Conservation (phyloP, 2,113 vertebrate species). For the Varanus salvator region DNA sequence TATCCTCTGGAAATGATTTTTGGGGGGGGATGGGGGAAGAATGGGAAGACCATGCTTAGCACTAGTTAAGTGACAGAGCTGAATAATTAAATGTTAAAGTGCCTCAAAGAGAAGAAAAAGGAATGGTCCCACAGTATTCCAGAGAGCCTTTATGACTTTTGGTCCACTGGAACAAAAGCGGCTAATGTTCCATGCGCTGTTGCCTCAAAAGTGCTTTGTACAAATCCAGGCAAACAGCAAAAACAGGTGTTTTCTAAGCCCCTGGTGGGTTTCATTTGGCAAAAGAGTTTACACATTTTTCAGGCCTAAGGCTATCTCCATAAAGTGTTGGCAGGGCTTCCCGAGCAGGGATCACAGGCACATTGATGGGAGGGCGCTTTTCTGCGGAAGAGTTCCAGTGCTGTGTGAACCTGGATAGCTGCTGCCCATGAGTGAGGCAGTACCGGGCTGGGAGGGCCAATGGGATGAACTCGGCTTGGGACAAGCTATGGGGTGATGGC, state of each 20-base stretch:
- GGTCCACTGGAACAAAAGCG: not conserved
- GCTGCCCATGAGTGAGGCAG: too few relatives aligned
- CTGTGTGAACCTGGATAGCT: too few relatives aligned
- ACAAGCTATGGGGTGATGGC: too few relatives aligned
- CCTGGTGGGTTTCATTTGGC: not conserved
- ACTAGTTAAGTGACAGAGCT: not conserved
- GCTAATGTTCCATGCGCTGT: not conserved
- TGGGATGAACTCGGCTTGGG: too few relatives aligned
- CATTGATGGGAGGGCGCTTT: too few relatives aligned
- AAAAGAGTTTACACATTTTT: too few relatives aligned
- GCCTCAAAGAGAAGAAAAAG: too few relatives aligned
- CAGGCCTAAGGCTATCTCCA: too few relatives aligned
- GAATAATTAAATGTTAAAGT: not conserved
- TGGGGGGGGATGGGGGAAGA: not conserved
- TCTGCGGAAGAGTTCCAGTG: too few relatives aligned
- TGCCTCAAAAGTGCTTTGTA: not conserved
- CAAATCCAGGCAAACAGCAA: not conserved
- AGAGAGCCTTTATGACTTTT: not conserved
- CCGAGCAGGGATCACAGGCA: too few relatives aligned
- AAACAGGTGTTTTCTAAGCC: not conserved
- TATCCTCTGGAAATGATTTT: accelerated
- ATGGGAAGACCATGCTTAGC: not conserved
- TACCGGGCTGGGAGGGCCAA: too few relatives aligned
- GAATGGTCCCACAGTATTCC: not conserved
- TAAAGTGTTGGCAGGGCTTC: too few relatives aligned